A percentile compares a stretch with the other conserved stretches of the same genome.
Conservation (phyloP, 2,797 vertebrate genomes). For the Podarcis lilfordi region DNA sequence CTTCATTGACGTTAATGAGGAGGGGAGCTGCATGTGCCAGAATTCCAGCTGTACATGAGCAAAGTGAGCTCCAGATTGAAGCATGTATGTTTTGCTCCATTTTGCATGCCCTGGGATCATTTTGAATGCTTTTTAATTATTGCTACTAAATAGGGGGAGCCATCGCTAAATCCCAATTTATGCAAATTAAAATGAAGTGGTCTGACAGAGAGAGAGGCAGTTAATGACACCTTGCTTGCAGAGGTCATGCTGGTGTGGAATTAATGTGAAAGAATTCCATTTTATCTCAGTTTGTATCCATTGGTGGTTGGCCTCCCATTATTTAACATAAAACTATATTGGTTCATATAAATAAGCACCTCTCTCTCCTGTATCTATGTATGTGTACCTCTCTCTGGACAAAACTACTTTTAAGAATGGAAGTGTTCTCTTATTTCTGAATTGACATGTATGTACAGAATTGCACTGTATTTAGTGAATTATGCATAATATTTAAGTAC, state of each 20-base stretch:
- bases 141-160: not conserved
- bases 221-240: not conserved
- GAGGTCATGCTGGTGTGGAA: not conserved
- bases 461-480: not conserved
- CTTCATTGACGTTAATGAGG: not conserved
- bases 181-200: not conserved
- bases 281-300: not conserved
- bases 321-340: not conserved
- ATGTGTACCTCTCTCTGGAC: too few species aligned
- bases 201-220: not conserved
- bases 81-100: not conserved
- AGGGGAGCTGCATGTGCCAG: too few species aligned
- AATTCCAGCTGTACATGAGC: not conserved
- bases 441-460: too few species aligned
- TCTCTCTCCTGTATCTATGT: too few species aligned
- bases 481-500: constrained; percentile 13
- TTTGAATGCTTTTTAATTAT: not conserved
- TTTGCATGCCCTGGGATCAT: not conserved
- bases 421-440: too few species aligned
- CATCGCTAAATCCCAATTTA: not conserved
- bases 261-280: not conserved
- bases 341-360: not conserved
- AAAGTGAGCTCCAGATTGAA: not conserved
- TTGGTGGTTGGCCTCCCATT: not conserved
- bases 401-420: too few species aligned